Evolutionary conservation across 2,888 invertebrate genomes (phyloP), one percentile per base, ranked within the genome.

Genomic region (Folsomia manolachei): DNA sequence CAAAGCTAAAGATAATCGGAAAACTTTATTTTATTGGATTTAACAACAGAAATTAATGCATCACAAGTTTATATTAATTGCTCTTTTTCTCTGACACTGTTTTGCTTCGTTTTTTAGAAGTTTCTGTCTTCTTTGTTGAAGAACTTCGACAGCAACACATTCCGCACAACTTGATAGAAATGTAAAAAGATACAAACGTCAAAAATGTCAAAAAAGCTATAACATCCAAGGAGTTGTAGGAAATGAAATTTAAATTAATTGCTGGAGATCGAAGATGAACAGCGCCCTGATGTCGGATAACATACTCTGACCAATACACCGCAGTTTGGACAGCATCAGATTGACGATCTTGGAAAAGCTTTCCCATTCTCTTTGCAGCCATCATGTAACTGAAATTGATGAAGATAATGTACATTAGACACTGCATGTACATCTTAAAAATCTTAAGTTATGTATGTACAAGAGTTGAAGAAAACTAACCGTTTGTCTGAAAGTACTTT

Each of bases 321-420:
- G 80, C 81, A 18, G 71, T 73, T 14, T 80, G 75, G 21, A 80
- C 87, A 86, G 69, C 85, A 84, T 53, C 18, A 2, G 24, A 63
- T 53, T 64, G 69, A n/a, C 75, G 63, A 27, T 75, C 75, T 14
- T 64, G 61, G 63, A 75, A 75, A 7, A 61, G 1, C 1, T 27
- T 24, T 4, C 56, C 56, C 18, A n/a, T 19, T 56, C 11, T n/a
- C n/a, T 56, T 56, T 21, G 19, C 56, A 7, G 56, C 56, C 21
- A 7, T 4, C 19, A n/a, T 19, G n/a, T 14, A 56, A 14, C 56
- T 56, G 56, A 56, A 56, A 56, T 19, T 19, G 9, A 51, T 51
- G 9, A 51, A 51, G 18, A 51, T 18, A 18, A 51, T 51, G 9
- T n/a, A n/a, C n/a, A n/a, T n/a, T n/a, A n/a, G n/a, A n/a, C n/a